A percentile compares a stretch with the other conserved stretches of the same genome.
These are phyloP conservation scores for Chrysodeixis includens DNA, from an alignment of 2,888 invertebrate genomes.

Conservation along the genomic window DNA sequence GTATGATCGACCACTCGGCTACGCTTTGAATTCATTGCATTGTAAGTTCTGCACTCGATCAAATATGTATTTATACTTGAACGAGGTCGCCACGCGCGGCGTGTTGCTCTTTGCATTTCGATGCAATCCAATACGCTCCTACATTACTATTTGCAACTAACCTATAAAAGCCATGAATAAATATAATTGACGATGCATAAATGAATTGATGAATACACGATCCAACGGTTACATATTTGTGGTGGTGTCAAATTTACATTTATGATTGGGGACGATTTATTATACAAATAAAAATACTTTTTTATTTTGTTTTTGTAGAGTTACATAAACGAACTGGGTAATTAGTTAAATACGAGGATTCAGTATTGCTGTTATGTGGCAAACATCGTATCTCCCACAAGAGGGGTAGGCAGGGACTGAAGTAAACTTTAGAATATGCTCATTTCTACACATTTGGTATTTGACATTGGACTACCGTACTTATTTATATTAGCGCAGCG, in stretches of 20 bases:
- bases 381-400: background rate
- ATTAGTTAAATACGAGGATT: conserved; percentile 13
- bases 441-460: too few relatives aligned
- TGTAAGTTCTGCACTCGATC: conserved; percentile 43
- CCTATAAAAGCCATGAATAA: conserved; percentile 38
- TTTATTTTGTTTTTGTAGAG: conserved; percentile 15
- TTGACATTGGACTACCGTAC: too few relatives aligned
- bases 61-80: conserved; percentile 27
- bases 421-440: background rate
- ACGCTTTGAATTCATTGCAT: conserved; percentile 46
- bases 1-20: conserved; percentile 29
- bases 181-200: conserved; percentile 39
- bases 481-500: too few relatives aligned
- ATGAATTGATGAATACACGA: conserved; percentile 52
- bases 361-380: background rate
- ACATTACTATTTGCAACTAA: conserved; percentile 15
- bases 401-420: background rate
- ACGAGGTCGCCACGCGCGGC: conserved; percentile 37
- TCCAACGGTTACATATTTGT: conserved; percentile 48
- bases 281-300: conserved; percentile 25
- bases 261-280: conserved; percentile 57
- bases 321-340: conserved; percentile 29
- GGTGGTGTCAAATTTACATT: conserved; percentile 58
- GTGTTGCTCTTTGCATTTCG: conserved; percentile 45
- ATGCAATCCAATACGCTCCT: conserved; percentile 28